phyloP scores from a whole-genome alignment of 2,888 invertebrate genomes.

The Tachina lurida region DNA sequence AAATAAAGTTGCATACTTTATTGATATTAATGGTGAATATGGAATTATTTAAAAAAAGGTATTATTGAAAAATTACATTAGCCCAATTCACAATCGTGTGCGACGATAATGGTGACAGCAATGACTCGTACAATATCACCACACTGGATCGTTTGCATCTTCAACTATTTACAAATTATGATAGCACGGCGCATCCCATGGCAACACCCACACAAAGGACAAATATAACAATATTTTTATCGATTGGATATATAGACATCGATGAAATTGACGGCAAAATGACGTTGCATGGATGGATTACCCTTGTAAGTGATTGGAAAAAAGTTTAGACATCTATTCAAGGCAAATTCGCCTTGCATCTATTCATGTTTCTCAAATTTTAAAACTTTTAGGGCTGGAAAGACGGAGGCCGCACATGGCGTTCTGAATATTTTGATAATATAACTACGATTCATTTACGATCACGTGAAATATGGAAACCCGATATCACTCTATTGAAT shows the following conservation, averaged over 20 bases:
- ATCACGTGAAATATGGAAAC: slow-evolving; percentile 90
- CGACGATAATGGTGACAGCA: slow-evolving; percentile 51
- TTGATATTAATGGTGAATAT: too few species aligned
- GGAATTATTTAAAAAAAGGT: too few species aligned
- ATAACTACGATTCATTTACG: slow-evolving; percentile 86
- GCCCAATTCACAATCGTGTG: too few species aligned
- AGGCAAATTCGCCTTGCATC: not conserved
- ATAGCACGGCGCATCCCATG: slow-evolving; percentile 80
- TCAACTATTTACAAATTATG: slow-evolving; percentile 84
- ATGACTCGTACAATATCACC: slow-evolving; percentile 73
- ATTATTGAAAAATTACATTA: too few species aligned
- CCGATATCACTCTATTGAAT: slow-evolving; percentile 88
- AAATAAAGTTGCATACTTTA: too few species aligned
- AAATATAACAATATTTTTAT: slow-evolving; percentile 83
- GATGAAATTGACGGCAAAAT: slow-evolving; percentile 86
- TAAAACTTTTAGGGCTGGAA: slow-evolving; percentile 86
- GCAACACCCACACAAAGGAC: slow-evolving; percentile 76
- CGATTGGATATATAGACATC: slow-evolving; percentile 87
- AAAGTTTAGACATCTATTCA: not conserved
- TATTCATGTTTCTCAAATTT: not conserved
- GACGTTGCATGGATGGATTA: slow-evolving; percentile 85
- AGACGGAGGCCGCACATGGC: slow-evolving; percentile 90
- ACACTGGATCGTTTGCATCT: slow-evolving; percentile 75
- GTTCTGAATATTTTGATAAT: slow-evolving; percentile 86
- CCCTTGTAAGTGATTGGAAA: slow-evolving; percentile 84